Base-by-base conservation (phyloP, 2,797 vertebrate species). In the Phrynocephalus vlangalii region DNA sequence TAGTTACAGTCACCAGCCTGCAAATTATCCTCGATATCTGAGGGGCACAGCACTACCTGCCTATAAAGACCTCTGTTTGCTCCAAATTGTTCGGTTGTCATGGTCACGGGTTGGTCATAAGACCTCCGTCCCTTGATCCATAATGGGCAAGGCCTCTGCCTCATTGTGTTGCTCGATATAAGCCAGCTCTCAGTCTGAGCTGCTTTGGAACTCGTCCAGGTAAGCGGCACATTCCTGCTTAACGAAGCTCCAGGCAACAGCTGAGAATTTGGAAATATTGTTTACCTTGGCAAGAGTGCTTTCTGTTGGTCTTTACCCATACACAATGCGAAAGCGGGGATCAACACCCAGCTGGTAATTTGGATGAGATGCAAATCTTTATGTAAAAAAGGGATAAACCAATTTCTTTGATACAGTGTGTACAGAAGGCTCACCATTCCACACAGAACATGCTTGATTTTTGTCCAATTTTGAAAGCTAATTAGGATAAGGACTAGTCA, bases 231-330 rank as follows among this genome's bases (percentile, higher is more conserved):
- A 82, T 88, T 88, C 71, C 71, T n/a, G 30, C 44, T 76, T 82
- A 85, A 85, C 30, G 83, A 76, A 88, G 82, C 22, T 75, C 71
- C 48, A 60, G 52, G 78, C 83, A 88, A 81, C 87, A 88, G 87
- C 87, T 88, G 87, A 63, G 5, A 63, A 75, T 72, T 38, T 76
- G 78, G 44, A 63, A 63, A 60, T 8, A 6, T 44, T 81, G 83
- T 85, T 88, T 85, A 88, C 83, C 73, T 88, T 88, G 87, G 87
- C 87, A 88, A 77, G 72, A 63, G 79, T 26, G 56, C 30, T 68
- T 76, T 82, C 71, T 85, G 48, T 48, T 81, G 60, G 79, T 82
- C 71, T 56, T 85, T 82, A 81, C 52, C 60, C 66, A 85, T 71
- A 78, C 60, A 76, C 71, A 85, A 81, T 85, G 82, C 82, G 70